Conservation (phyloP, 2,888 invertebrate species). For the Phorcus lineatus region DNA sequence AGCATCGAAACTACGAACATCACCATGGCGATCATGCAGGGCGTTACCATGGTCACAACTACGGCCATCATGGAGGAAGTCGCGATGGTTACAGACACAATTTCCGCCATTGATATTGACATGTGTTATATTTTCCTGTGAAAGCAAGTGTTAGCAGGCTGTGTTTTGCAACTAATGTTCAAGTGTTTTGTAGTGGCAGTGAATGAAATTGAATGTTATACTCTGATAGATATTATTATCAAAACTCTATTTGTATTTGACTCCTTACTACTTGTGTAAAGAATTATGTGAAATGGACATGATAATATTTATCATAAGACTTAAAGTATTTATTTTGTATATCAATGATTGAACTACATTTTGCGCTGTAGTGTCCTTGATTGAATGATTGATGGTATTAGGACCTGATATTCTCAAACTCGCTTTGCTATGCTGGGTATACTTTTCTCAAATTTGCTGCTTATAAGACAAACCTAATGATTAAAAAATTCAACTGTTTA, state of each 20-base stretch:
- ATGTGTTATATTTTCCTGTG: too few relatives aligned
- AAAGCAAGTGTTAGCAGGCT: not conserved
- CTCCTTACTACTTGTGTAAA: not conserved
- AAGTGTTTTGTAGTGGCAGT: constrained; percentile 1
- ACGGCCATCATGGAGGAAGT: not conserved
- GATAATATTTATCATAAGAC: constrained; percentile 9
- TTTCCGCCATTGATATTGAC: constrained; percentile 3
- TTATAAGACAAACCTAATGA: too few relatives aligned
- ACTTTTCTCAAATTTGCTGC: too few relatives aligned
- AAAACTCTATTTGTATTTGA: not conserved
- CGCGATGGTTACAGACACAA: not conserved
- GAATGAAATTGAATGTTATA: not conserved
- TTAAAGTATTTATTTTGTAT: not conserved
- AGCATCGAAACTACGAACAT: constrained; percentile 14
- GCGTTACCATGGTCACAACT: not conserved
- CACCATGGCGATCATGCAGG: not conserved
- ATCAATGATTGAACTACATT: too few relatives aligned
- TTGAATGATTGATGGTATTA: not conserved
- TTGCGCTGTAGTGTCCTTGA: not conserved
- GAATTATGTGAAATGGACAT: not conserved
- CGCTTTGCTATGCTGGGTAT: not conserved
- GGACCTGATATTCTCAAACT: not conserved
- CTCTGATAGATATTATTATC: not conserved
- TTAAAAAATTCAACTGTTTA: too few relatives aligned
- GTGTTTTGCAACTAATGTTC: constrained; percentile 3